Conservation (phyloP, 2,113 vertebrate species). For the Oreochromis spilurus region DNA sequence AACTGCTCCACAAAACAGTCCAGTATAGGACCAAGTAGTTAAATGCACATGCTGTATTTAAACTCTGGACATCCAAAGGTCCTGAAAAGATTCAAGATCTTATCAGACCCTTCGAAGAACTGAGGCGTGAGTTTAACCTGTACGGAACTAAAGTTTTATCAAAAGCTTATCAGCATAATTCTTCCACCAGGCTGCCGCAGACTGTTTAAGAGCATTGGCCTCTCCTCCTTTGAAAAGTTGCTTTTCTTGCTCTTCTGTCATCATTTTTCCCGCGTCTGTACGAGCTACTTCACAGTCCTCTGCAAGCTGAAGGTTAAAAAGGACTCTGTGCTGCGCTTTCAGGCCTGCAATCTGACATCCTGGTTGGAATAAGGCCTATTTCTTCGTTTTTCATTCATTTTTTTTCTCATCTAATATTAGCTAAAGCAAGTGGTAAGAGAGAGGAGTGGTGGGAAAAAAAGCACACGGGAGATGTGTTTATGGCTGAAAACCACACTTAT, state of each 20-base stretch:
- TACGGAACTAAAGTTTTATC: not conserved
- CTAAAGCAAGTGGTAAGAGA: not conserved
- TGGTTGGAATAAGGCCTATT: not conserved
- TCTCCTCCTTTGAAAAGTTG: not conserved
- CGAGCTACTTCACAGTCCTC: not conserved
- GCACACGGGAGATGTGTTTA: not conserved
- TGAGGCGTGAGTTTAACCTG: not conserved
- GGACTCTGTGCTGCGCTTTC: not conserved
- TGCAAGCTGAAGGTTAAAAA: not conserved
- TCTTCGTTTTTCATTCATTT: not conserved
- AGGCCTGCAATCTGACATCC: not conserved
- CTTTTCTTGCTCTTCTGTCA: not conserved
- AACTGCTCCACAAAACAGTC: not conserved
- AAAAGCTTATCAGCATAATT: not conserved
- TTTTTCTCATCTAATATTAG: not conserved
- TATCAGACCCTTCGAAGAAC: accelerated
- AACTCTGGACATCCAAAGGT: not conserved
- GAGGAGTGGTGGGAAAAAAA: too few relatives aligned
- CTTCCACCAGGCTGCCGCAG: not conserved
- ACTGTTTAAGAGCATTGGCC: not conserved
- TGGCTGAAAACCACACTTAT: slow-evolving; percentile 1
- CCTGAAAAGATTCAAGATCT: not conserved
- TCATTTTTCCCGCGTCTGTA: not conserved
- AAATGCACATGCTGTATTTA: accelerated
- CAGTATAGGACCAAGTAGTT: not conserved